A percentile compares a stretch with the other conserved stretches of the same genome.
These are phyloP conservation scores for Prunella fulvescens DNA, from an alignment of 2,113 vertebrate genomes.

Conservation along the genomic window DNA sequence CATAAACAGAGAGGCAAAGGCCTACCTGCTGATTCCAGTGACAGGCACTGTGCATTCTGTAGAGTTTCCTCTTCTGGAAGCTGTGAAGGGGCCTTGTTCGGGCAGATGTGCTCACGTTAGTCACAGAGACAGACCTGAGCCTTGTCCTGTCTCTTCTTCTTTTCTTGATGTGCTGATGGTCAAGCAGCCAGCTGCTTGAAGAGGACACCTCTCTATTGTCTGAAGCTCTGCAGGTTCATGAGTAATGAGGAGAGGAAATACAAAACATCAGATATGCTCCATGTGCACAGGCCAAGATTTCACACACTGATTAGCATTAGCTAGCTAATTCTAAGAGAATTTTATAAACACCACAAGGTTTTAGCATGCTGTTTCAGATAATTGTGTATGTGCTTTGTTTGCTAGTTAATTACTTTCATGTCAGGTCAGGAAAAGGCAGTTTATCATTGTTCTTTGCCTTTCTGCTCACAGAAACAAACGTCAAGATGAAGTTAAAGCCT, in stretches of 20 bases:
- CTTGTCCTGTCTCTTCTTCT: slow-evolving; percentile 73
- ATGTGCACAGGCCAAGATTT: not conserved
- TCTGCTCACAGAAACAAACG: not conserved
- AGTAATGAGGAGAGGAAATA: slow-evolving; percentile 15
- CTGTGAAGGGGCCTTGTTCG: slow-evolving; percentile 85
- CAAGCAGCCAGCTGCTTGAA: slow-evolving; percentile 64
- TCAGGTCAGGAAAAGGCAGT: not conserved
- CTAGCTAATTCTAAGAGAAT: not conserved
- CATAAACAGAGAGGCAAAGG: not conserved
- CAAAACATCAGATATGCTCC: slow-evolving; percentile 8
- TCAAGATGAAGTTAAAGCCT: not conserved
- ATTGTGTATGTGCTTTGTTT: not conserved
- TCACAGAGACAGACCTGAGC: slow-evolving; percentile 63
- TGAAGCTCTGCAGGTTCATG: slow-evolving; percentile 67
- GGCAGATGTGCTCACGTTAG: slow-evolving; percentile 76
- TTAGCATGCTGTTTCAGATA: not conserved
- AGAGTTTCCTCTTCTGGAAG: slow-evolving; percentile 87
- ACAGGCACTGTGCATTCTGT: slow-evolving; percentile 67
- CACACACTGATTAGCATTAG: not conserved
- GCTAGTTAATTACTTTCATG: not conserved
- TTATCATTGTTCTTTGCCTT: not conserved
- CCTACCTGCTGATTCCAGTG: slow-evolving; percentile 72
- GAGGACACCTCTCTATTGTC: slow-evolving; percentile 68
- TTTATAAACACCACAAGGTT: not conserved
- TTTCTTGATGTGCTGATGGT: slow-evolving; percentile 76